phyloP scores from a whole-genome alignment of 2,888 invertebrate genomes.

The Sphaerolaimus hirsutus region DNA sequence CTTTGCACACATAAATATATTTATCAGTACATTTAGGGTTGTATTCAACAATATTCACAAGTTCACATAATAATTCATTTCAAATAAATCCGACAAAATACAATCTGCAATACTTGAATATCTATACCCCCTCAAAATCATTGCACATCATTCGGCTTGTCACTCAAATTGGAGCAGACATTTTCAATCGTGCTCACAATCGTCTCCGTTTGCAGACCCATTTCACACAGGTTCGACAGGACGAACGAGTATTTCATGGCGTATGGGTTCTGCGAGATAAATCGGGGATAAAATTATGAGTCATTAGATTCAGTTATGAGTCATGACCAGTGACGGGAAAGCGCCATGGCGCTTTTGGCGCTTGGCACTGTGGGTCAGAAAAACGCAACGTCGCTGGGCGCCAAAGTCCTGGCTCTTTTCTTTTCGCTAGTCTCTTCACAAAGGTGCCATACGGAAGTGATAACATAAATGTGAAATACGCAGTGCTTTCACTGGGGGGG shows the following conservation, averaged over 20 bases:
- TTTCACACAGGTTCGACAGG: conserved; percentile 28
- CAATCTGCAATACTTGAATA: too few species aligned
- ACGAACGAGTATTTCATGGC: conserved; percentile 26
- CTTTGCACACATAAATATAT: too few species aligned
- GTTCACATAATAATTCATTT: neutral
- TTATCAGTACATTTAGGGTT: neutral
- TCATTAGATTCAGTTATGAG: neutral
- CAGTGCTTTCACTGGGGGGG: too few species aligned
- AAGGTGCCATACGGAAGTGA: too few species aligned
- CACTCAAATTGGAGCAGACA: neutral
- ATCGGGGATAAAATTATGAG: neutral
- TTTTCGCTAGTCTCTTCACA: too few species aligned
- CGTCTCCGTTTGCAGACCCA: neutral
- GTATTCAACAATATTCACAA: neutral
- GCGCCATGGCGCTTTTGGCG: too few species aligned
- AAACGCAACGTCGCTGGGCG: too few species aligned
- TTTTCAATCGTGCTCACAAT: neutral
- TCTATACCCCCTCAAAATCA: neutral
- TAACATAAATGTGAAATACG: too few species aligned
- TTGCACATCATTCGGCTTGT: neutral
- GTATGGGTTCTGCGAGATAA: conserved; percentile 25
- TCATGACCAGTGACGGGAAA: too few species aligned
- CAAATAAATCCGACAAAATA: too few species aligned
- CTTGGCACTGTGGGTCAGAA: too few species aligned
- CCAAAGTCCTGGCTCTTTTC: too few species aligned